phyloP scores from a whole-genome alignment of 2,888 invertebrate genomes.

The Tromatobia lineatoria region DNA sequence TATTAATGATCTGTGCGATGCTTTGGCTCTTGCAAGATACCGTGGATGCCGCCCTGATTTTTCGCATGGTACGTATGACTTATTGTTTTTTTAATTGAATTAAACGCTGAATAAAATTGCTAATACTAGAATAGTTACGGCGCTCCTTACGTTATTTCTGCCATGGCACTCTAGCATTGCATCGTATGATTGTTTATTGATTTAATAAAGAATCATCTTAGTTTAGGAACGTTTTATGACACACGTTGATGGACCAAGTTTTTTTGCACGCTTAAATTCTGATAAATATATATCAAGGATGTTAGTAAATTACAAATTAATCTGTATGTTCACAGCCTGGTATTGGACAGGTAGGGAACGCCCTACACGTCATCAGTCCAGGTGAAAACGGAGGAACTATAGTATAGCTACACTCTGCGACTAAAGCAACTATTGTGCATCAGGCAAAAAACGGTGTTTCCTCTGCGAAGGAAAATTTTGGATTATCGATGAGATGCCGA shows the following conservation, averaged over 20 bases:
- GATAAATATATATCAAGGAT: constrained; percentile 2
- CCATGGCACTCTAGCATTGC: constrained; percentile 34
- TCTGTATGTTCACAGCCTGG: constrained; percentile 77
- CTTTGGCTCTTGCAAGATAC: constrained; percentile 83
- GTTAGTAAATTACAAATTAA: constrained; percentile 26
- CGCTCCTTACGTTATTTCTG: constrained; percentile 21
- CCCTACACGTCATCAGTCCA: constrained; percentile 81
- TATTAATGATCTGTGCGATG: constrained; percentile 81
- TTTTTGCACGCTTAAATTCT: constrained; percentile 4
- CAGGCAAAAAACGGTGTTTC: constrained; percentile 53
- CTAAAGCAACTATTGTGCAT: constrained; percentile 64
- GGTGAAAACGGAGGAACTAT: constrained; percentile 82
- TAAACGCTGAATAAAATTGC: background rate
- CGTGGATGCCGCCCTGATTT: constrained; percentile 80
- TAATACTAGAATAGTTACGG: constrained; percentile 16
- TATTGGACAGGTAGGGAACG: constrained; percentile 79
- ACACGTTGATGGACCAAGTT: constrained; percentile 8
- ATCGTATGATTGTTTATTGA: constrained; percentile 21
- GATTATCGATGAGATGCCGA: constrained; percentile 26
- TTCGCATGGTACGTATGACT: constrained; percentile 83
- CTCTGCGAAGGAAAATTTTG: constrained; percentile 38
- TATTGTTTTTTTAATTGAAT: constrained; percentile 71
- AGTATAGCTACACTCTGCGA: constrained; percentile 80
- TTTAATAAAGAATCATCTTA: background rate
- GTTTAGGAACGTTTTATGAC: background rate